Evolutionary conservation across 2,797 vertebrate species (phyloP).

Genomic region (Pelodytes ibericus): DNA sequence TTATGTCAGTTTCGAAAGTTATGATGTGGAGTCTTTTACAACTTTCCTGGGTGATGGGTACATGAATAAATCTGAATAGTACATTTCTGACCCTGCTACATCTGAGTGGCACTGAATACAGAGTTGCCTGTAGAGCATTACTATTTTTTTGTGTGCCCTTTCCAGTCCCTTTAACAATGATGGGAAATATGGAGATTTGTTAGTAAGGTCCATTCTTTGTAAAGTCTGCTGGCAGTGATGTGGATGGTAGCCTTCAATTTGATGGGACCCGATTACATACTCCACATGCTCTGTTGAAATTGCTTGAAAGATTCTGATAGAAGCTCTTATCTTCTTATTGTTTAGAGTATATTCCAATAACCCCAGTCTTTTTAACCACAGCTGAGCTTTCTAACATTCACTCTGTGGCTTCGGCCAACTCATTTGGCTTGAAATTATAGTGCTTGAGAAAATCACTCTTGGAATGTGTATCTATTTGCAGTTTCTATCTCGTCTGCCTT

Average conservation of each 20-base stretch:
- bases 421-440: constrained; percentile 43
- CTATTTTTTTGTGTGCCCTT: too few species aligned
- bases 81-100: too few species aligned
- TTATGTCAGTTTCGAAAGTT: too few species aligned
- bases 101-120: too few species aligned
- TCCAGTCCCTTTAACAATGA: too few species aligned
- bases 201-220: not conserved
- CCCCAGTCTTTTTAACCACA: constrained; percentile 24
- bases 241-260: not conserved
- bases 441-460: constrained; percentile 46
- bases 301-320: constrained; percentile 16
- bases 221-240: constrained; percentile 6
- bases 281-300: not conserved
- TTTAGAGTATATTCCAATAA: constrained; percentile 40
- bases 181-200: not conserved
- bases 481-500: constrained; percentile 21
- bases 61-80: too few species aligned
- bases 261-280: not conserved
- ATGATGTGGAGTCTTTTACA: too few species aligned
- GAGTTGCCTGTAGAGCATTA: too few species aligned
- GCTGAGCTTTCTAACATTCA: constrained; percentile 42
- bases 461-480: constrained; percentile 30
- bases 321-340: constrained; percentile 27
- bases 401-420: constrained; percentile 44
- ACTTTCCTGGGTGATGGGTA: too few species aligned